Percentiles rank a stretch among this genome's conserved stretches.
phyloP scores from a whole-genome alignment of 2,113 vertebrate species.

The Meleagris gallopavo region DNA sequence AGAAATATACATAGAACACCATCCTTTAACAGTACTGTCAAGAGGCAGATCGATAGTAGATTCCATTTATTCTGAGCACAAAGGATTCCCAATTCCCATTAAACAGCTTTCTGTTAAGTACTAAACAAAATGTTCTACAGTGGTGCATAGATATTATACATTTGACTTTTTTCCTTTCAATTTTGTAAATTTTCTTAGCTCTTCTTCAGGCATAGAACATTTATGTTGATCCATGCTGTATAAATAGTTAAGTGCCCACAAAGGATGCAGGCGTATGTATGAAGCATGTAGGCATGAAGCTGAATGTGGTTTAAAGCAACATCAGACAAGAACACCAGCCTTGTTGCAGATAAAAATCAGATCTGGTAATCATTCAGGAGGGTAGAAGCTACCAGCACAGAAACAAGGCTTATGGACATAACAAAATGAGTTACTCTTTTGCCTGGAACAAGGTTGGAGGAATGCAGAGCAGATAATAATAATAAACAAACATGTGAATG shows the following conservation, averaged over 20 bases:
- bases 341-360: slow-evolving; percentile 27
- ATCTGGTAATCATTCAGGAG: neutral
- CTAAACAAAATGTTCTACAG: neutral
- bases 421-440: neutral
- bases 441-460: slow-evolving; percentile 3
- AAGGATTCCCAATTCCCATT: neutral
- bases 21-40: neutral
- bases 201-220: neutral
- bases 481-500: too few species aligned
- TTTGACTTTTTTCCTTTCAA: too few species aligned
- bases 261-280: neutral
- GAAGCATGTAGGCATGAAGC: neutral
- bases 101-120: neutral
- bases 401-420: neutral
- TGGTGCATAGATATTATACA: neutral
- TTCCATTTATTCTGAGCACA: neutral
- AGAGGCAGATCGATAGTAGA: neutral
- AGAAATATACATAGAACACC: neutral
- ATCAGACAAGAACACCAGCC: neutral
- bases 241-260: neutral
- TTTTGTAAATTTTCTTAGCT: neutral
- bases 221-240: neutral
- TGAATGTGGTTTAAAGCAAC: neutral
- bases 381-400: neutral
- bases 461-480: neutral